A percentile compares a stretch with the other conserved stretches of the same genome.
Evolutionary conservation across 2,797 vertebrate species (phyloP).

Genomic region (Sebastes nivosus): DNA sequence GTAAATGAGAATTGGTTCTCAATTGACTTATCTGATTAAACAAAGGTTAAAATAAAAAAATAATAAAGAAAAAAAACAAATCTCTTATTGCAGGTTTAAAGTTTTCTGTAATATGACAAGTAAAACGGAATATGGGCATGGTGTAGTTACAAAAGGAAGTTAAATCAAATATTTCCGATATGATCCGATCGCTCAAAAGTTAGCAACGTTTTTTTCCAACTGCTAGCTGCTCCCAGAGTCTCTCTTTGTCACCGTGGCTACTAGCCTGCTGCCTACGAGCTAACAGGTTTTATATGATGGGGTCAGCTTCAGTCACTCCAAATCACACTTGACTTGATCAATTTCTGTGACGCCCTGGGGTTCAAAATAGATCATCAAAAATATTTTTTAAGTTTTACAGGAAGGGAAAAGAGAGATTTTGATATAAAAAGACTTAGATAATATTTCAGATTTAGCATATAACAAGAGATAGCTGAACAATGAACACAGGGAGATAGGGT

Average conservation of each 20-base stretch:
- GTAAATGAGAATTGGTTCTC: too few relatives aligned
- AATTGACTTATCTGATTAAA: fast-evolving
- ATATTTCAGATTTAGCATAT: not conserved
- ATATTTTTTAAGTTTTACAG: not conserved
- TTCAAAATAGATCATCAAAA: not conserved
- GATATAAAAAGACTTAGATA: too few relatives aligned
- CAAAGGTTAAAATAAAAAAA: too few relatives aligned
- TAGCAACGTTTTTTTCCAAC: not conserved
- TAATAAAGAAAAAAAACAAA: not conserved
- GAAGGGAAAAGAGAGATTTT: not conserved
- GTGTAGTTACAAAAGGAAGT: not conserved
- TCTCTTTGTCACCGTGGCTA: not conserved
- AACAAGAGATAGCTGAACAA: not conserved
- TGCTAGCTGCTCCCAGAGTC: not conserved
- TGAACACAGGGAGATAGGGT: not conserved
- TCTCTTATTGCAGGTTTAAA: not conserved
- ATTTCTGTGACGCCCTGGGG: not conserved
- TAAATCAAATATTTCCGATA: not conserved
- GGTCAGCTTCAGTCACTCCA: not conserved
- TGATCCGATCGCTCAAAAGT: not conserved
- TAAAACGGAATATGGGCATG: not conserved
- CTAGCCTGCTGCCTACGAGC: not conserved
- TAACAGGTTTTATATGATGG: not conserved
- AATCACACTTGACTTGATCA: not conserved
- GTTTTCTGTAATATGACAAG: not conserved